These are phyloP conservation scores for Hydrotaea cyrtoneurina DNA, from an alignment of 2,888 invertebrate genomes.

Conservation along the genomic window DNA sequence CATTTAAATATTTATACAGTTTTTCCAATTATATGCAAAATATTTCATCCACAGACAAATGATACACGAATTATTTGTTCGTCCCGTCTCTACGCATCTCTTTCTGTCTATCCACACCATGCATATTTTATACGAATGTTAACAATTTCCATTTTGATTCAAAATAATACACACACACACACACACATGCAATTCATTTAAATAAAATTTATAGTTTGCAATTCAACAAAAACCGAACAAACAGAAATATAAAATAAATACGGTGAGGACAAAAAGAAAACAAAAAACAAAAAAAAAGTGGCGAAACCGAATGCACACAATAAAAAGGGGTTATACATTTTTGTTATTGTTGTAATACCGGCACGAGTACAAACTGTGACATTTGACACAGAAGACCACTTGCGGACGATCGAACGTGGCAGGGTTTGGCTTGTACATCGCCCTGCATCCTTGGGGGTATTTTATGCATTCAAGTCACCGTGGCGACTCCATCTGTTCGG, in stretches of 20 bases:
- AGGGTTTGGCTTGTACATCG: background rate
- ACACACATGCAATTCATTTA: conserved; percentile 3
- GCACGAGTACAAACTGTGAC: background rate
- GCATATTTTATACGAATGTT: background rate
- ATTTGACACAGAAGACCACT: background rate
- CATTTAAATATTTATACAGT: background rate
- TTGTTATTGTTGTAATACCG: background rate
- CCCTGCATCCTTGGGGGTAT: conserved; percentile 1
- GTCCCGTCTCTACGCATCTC: too few species aligned
- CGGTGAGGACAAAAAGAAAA: background rate
- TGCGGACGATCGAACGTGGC: too few species aligned
- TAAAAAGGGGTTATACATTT: background rate
- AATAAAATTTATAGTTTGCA: conserved; percentile 33
- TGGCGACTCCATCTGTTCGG: background rate
- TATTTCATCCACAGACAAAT: background rate
- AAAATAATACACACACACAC: background rate
- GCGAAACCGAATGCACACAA: conserved; percentile 5
- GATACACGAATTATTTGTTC: background rate
- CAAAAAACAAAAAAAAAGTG: background rate
- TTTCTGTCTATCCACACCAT: background rate
- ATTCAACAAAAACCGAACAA: conserved; percentile 12
- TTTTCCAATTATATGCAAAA: conserved; percentile 6
- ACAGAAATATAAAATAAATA: background rate
- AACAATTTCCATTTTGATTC: conserved; percentile 18
- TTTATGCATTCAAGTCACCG: conserved; percentile 15